phyloP scores from a whole-genome alignment of 2,113 vertebrate genomes.

The Nettapus auritus region DNA sequence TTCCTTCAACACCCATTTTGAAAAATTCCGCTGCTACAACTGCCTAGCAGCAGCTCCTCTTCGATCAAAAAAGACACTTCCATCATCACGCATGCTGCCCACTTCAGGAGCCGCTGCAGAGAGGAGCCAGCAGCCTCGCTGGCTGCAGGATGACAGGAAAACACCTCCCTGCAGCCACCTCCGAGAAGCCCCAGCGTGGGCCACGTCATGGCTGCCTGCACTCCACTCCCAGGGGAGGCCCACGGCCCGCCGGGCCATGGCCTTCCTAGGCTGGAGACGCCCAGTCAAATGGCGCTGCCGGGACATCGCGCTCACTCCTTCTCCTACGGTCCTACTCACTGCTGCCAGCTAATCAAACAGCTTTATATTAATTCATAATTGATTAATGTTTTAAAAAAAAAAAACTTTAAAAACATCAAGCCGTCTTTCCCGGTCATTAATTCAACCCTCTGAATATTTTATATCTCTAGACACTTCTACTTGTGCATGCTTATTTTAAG shows the following conservation, averaged over 20 bases:
- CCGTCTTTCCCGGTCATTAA: background rate
- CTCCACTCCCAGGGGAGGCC: background rate
- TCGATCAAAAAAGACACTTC: background rate
- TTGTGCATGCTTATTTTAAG: constrained; percentile 41
- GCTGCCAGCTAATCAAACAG: background rate
- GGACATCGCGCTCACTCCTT: rapidly evolving
- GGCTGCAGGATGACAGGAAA: background rate
- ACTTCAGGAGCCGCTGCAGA: background rate
- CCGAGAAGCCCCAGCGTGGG: background rate
- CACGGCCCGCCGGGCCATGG: background rate
- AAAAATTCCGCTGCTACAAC: background rate
- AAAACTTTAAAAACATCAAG: constrained; percentile 26
- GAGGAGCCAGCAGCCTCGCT: background rate
- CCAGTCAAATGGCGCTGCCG: background rate
- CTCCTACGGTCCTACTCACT: background rate
- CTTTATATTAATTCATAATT: constrained; percentile 44
- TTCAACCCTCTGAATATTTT: constrained; percentile 56
- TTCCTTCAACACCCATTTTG: constrained; percentile 1
- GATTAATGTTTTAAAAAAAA: background rate
- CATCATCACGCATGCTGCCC: background rate
- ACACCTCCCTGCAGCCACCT: background rate
- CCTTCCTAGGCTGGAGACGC: background rate
- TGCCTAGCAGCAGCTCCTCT: background rate
- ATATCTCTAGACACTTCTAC: constrained; percentile 50
- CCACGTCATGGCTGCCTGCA: background rate